Evolutionary conservation across 2,113 vertebrate species (phyloP).

Genomic region (Macroglossus sobrinus): DNA sequence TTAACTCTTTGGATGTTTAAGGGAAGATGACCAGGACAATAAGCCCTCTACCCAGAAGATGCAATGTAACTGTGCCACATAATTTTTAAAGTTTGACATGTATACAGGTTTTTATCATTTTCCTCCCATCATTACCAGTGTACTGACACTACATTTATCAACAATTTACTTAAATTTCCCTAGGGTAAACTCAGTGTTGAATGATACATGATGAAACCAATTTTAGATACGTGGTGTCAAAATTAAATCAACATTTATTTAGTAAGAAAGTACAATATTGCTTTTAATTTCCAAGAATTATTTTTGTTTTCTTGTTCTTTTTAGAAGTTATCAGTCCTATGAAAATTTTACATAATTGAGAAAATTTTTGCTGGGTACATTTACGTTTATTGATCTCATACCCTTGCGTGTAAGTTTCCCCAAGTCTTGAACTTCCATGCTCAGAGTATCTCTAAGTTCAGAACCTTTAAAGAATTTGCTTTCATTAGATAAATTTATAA

Average conservation of each 20-base stretch:
- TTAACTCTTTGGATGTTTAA: background rate
- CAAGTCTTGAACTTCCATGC: background rate
- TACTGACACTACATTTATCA: constrained; percentile 23
- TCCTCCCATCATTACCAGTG: background rate
- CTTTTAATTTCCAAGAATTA: constrained; percentile 51
- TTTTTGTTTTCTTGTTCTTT: constrained; percentile 45
- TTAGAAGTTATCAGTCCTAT: constrained; percentile 1
- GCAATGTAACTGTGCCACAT: background rate
- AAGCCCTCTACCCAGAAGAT: background rate
- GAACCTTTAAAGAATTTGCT: background rate
- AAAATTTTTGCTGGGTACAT: background rate
- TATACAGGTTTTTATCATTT: background rate
- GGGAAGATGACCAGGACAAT: background rate
- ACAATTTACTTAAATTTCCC: constrained; percentile 48
- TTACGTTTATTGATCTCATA: constrained; percentile 10
- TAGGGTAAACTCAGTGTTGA: constrained; percentile 29
- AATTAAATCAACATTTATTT: constrained; percentile 48
- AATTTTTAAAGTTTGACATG: constrained; percentile 37
- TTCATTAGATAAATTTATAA: background rate
- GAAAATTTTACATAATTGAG: constrained; percentile 11
- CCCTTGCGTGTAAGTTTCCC: background rate
- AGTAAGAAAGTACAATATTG: constrained; percentile 28
- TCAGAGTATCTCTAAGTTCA: background rate
- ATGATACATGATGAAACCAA: constrained; percentile 29
- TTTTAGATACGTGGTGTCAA: constrained; percentile 48